phyloP scores from a whole-genome alignment of 1,140 invertebrate genomes.

The Drosophila kepulauana region DNA sequence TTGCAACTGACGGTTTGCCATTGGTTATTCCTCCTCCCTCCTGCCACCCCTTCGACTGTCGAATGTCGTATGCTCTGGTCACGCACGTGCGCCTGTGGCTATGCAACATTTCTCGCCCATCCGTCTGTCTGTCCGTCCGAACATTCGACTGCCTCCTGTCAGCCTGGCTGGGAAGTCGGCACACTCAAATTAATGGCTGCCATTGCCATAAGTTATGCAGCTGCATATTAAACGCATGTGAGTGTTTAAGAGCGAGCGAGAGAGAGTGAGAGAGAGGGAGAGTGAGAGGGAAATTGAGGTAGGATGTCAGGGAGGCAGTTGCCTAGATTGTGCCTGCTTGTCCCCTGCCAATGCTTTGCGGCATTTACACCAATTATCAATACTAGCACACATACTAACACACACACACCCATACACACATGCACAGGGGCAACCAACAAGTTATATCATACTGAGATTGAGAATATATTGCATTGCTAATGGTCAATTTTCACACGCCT shows the following conservation, averaged over 20 bases:
- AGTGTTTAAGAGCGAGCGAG: constrained; percentile 9
- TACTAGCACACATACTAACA: constrained; percentile 28
- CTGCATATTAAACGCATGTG: constrained; percentile 71
- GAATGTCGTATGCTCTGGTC: constrained; percentile 36
- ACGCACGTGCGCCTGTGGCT: constrained; percentile 77
- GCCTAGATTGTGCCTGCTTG: constrained; percentile 21
- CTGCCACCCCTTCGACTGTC: not conserved
- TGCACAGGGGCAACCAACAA: constrained; percentile 30
- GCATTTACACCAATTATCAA: constrained; percentile 78
- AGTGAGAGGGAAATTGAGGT: not conserved
- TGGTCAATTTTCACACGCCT: constrained; percentile 80
- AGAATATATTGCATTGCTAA: constrained; percentile 80
- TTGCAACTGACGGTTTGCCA: constrained; percentile 1
- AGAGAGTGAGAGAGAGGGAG: not conserved
- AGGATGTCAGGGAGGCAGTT: not conserved
- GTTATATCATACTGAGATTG: constrained; percentile 69
- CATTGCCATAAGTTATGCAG: constrained; percentile 77
- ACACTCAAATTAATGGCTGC: constrained; percentile 75
- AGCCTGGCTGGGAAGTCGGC: constrained; percentile 11
- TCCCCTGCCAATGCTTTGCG: constrained; percentile 58
- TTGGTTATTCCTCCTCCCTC: no score
- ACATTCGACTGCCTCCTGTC: no score
- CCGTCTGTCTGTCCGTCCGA: not conserved
- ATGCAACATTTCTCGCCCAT: constrained; percentile 58
- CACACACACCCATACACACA: constrained; percentile 28